These are phyloP conservation scores for Lagocephalus sceleratus DNA, from an alignment of 2,797 vertebrate species.

Conservation along the genomic window DNA sequence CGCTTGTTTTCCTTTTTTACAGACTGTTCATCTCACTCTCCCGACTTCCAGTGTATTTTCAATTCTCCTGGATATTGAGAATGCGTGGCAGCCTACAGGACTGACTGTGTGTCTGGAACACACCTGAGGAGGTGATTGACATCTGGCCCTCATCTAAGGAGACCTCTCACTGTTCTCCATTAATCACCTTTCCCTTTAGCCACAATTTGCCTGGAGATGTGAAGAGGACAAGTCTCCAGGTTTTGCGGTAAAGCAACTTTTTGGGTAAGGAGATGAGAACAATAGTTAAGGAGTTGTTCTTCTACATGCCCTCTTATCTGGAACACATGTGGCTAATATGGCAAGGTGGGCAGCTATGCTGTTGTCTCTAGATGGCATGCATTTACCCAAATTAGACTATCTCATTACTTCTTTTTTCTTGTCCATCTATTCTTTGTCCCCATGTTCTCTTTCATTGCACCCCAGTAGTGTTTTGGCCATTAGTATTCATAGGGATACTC, in stretches of 20 bases:
- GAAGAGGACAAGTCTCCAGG: constrained; percentile 24
- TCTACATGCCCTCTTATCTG: constrained; percentile 46
- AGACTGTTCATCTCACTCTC: constrained; percentile 19
- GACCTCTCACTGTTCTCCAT: constrained; percentile 69
- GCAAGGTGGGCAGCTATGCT: background rate
- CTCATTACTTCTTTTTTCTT: constrained; percentile 9
- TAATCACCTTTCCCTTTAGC: constrained; percentile 48
- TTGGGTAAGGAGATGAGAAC: too few species aligned
- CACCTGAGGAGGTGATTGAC: constrained; percentile 87
- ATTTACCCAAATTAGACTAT: constrained; percentile 11
- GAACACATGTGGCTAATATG: constrained; percentile 62
- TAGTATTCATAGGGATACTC: constrained; percentile 59
- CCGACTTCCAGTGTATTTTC: constrained; percentile 57
- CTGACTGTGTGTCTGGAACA: constrained; percentile 73
- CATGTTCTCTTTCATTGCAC: constrained; percentile 31
- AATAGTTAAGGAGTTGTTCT: too few species aligned
- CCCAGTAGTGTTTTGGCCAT: constrained; percentile 42
- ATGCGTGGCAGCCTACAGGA: constrained; percentile 24
- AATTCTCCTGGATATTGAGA: constrained; percentile 85
- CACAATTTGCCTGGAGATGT: constrained; percentile 31
- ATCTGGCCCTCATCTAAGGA: constrained; percentile 74
- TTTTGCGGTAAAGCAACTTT: background rate
- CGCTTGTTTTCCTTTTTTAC: constrained; percentile 26
- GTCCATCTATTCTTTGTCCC: constrained; percentile 30
- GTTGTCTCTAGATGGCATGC: background rate